Base-by-base conservation (phyloP, 2,113 vertebrate genomes). In the Callochromis pleurospilus region DNA sequence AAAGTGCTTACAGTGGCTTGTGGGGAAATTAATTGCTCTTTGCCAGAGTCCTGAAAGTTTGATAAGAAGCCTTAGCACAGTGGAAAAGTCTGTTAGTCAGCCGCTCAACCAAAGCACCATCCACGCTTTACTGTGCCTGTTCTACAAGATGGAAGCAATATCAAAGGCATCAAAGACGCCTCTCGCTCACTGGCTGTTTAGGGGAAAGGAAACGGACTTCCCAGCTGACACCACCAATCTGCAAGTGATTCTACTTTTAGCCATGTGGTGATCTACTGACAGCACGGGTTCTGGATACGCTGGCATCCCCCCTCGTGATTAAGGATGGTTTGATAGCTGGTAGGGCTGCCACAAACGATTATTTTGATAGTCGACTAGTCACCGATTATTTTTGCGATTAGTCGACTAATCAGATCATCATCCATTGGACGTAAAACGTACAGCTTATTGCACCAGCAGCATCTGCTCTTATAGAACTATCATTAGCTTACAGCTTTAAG, bases 1-100 rank as follows among this genome's bases (percentile, higher is more conserved):
- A 89, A 94, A 93, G 85, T 89, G 88, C 94, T 93, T 90, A 92
- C 92, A 92, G 51, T 42, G 88, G 86, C 84, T 82, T 47, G 49
- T 81, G 83, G 56, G 85, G 58, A 79, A 91, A 79, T 90, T 85
- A 93, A 93, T 92, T 91, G 88, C 79, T 85, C 55, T 84, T 77
- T 90, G 33, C 87, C 24, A 9, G 42, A 68, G 15, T 84, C 79
- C 73, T 24, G 36, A 60, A 89, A 84, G 65, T 89, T 90, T 56
- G 89, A 93, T 89, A 89, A 90, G 87, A 84, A 55, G 82, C 82
- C 40, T 79, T 38, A 56, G 55, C 70, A 49, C 5, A 19, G 15
- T 77, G 33, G 19, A 45, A 58, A 81, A 53, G 21, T 26, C 54
- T 40, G 73, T 87, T 86, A 84, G 55, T 77, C 17, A 56, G n/a